Evolutionary conservation across 2,888 invertebrate genomes (phyloP).

Genomic region (Xestobium rufovillosum): DNA sequence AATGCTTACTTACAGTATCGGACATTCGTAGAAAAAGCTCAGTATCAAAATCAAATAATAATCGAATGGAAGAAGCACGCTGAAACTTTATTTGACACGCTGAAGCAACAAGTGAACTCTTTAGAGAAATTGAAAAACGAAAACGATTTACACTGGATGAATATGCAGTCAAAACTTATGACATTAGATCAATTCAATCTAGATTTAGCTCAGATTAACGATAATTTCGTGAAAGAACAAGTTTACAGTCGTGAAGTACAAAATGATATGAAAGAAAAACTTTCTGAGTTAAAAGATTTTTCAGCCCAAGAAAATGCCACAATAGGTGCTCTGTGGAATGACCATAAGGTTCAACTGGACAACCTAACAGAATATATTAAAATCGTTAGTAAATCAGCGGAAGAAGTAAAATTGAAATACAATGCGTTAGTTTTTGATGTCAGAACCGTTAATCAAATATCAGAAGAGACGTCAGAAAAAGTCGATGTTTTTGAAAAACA

Average conservation of each 20-base stretch:
- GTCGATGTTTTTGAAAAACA: constrained; percentile 46
- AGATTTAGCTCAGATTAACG: constrained; percentile 28
- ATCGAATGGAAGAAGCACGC: constrained; percentile 48
- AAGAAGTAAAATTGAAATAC: constrained; percentile 44
- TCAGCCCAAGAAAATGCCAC: constrained; percentile 39
- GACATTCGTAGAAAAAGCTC: constrained; percentile 28
- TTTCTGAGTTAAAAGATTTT: constrained; percentile 36
- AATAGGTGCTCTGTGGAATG: constrained; percentile 38
- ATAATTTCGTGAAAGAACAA: constrained; percentile 34
- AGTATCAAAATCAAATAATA: constrained; percentile 41
- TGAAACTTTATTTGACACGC: constrained; percentile 46
- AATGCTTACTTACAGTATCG: background rate
- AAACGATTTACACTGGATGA: constrained; percentile 22
- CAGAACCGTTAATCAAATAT: constrained; percentile 45
- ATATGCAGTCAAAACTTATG: constrained; percentile 27
- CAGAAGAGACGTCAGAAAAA: constrained; percentile 47
- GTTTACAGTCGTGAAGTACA: constrained; percentile 28
- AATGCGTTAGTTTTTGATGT: constrained; percentile 45
- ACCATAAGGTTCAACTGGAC: constrained; percentile 36
- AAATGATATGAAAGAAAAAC: constrained; percentile 25
- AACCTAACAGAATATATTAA: constrained; percentile 28
- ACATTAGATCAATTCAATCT: constrained; percentile 30
- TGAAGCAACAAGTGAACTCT: constrained; percentile 36
- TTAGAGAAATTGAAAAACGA: constrained; percentile 26
- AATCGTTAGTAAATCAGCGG: constrained; percentile 28